Percentiles rank a stretch among this genome's conserved stretches.
These are phyloP conservation scores for Sinocyclocheilus anophthalmus DNA, from an alignment of 2,113 vertebrate genomes.

Conservation along the genomic window DNA sequence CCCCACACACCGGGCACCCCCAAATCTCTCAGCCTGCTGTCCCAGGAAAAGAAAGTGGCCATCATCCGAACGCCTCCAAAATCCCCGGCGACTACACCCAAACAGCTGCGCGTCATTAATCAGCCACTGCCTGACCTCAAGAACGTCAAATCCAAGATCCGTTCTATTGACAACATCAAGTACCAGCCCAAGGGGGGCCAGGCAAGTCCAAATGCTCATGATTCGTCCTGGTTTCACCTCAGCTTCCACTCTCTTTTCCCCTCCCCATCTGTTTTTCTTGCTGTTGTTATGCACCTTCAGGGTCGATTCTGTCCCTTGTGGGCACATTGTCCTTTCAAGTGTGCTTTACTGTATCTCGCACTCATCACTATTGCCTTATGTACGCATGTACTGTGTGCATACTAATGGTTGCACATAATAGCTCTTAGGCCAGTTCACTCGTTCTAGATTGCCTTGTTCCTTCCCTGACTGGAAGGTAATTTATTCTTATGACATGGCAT, in stretches of 20 bases:
- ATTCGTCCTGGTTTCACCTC: neutral
- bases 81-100: constrained; percentile 90
- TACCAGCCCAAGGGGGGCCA: constrained; percentile 98
- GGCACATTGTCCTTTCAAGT: neutral
- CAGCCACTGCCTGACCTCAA: constrained; percentile 97
- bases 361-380: neutral
- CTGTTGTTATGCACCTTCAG: neutral
- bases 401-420: neutral
- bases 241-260: neutral
- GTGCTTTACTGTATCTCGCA: constrained; percentile 8
- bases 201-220: constrained; percentile 73
- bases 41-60: constrained; percentile 93
- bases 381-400: constrained; percentile 9
- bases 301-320: neutral
- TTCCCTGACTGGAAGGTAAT: neutral
- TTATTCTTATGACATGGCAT: neutral
- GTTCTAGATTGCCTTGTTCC: neutral
- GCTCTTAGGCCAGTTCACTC: neutral
- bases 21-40: constrained; percentile 90
- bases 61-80: constrained; percentile 95
- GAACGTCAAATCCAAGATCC: constrained; percentile 95
- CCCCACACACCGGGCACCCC: constrained; percentile 91
- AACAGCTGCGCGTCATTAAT: constrained; percentile 93
- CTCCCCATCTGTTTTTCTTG: neutral
- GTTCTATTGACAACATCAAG: constrained; percentile 96